Evolutionary conservation across 2,888 invertebrate genomes (phyloP).

Genomic region (Cabera pusaria): DNA sequence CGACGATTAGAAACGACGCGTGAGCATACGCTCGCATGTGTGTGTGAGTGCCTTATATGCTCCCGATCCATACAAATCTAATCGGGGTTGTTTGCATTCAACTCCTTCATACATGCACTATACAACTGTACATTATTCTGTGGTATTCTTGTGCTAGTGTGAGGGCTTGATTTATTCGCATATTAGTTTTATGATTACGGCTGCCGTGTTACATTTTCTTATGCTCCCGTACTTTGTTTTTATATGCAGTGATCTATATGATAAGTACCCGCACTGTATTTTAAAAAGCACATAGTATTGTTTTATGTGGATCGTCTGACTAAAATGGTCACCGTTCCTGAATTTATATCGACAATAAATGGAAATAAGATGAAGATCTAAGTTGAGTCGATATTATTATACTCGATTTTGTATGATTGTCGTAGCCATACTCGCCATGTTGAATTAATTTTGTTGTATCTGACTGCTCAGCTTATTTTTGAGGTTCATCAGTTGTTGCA

Average conservation of each 20-base stretch:
- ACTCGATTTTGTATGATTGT: no score
- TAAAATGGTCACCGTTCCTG: constrained; percentile 20
- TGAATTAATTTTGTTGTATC: no score
- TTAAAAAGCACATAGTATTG: constrained; percentile 35
- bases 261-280: constrained; percentile 50
- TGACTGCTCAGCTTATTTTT: no score
- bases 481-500: no score
- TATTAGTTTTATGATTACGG: constrained; percentile 51
- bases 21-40: constrained; percentile 41
- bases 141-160: constrained; percentile 16
- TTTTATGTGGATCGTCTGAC: constrained; percentile 33
- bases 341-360: constrained; percentile 22
- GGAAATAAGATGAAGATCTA: no score
- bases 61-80: constrained; percentile 5
- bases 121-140: no score
- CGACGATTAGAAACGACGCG: constrained; percentile 61
- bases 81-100: background rate
- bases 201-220: constrained; percentile 44
- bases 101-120: constrained; percentile 9
- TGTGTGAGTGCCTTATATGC: constrained; percentile 14
- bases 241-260: constrained; percentile 44
- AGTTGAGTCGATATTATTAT: no score
- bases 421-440: no score
- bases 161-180: constrained; percentile 53
- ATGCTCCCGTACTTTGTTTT: constrained; percentile 42